These are phyloP conservation scores for Eupeodes latifasciatus DNA, from an alignment of 2,888 invertebrate genomes.

Conservation along the genomic window DNA sequence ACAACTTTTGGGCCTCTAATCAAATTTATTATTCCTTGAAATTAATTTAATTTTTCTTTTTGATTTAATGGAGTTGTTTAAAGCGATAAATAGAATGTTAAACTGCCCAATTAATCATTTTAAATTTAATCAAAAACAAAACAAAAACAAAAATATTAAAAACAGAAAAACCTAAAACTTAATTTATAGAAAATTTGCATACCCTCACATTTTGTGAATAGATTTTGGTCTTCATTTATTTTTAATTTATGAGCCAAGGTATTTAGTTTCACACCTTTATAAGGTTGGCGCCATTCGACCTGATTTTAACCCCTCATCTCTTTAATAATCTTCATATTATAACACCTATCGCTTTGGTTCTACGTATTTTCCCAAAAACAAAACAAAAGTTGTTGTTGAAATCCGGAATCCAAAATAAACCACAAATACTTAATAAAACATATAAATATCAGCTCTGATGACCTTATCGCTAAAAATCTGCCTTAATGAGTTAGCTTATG, in stretches of 20 bases:
- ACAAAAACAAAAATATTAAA: neutral
- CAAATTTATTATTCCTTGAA: conserved; percentile 48
- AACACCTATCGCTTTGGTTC: neutral
- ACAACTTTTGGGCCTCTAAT: neutral
- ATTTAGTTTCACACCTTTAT: conserved; percentile 59
- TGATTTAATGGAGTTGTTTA: conserved; percentile 61
- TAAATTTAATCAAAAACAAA: conserved; percentile 11
- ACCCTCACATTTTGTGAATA: conserved; percentile 8
- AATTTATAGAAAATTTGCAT: conserved; percentile 53
- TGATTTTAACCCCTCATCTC: conserved; percentile 42
- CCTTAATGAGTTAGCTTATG: conserved; percentile 37
- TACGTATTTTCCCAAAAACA: conserved; percentile 28
- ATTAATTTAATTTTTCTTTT: conserved; percentile 38
- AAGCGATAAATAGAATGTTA: conserved; percentile 60
- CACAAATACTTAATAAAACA: conserved; percentile 11
- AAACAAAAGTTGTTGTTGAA: conserved; percentile 14
- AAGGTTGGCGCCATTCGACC: conserved; percentile 63
- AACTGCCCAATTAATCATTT: conserved; percentile 61
- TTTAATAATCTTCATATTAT: neutral
- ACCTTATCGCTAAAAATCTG: conserved; percentile 44
- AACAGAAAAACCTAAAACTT: conserved; percentile 1
- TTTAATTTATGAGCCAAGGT: conserved; percentile 53
- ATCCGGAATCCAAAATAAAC: conserved; percentile 68
- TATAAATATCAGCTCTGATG: conserved; percentile 24
- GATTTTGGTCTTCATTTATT: neutral